Evolutionary conservation across 2,888 invertebrate genomes (phyloP), one percentile per base, ranked within the genome.

Genomic region (Mythimna loreyi): DNA sequence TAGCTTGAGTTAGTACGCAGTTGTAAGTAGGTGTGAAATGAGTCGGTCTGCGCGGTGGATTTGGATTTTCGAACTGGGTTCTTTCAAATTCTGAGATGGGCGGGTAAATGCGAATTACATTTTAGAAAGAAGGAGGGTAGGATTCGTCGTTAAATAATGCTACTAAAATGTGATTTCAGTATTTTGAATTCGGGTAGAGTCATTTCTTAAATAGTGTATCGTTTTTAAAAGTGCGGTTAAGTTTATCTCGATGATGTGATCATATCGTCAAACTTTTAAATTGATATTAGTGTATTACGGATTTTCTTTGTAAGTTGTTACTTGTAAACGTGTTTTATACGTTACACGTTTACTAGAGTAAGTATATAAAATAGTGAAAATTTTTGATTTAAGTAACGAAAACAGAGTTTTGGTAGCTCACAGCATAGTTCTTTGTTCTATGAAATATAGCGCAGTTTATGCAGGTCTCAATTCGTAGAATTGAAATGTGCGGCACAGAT

Each of bases 401-500:
- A 2, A 19, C n/a, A 21, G 1, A 25, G 0, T 23, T 13, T 43
- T 43, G 11, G 11, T 36, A n/a, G 11, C 0, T 11, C 2, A 45
- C 7, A 45, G 2, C 43, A n/a, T 16, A 21, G 50, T 45, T 67
- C 43, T 75, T 72, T 68, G 67, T 67, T 76, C 21, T 21, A 21
- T 55, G 43, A 47, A 52, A 8, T 23, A 6, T n/a, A 19, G 11
- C 16, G 36, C 23, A 23, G 30, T 23, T 40, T 11, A 47, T 21
- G 30, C n/a, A 45, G n/a, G 33, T 52, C 23, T 50, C 13, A 13
- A 36, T 69, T 52, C 43, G 4, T 43, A 21, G 65, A 66, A 62
- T 40, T 61, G 19, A 49, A 30, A 19, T 45, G 23, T 61, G 36
- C 23, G 45, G 33, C 30, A 23, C 28, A 50, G 45, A 49, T 57